Conservation (phyloP, 1,140 invertebrate genomes). For the Penaeus vannamei region DNA sequence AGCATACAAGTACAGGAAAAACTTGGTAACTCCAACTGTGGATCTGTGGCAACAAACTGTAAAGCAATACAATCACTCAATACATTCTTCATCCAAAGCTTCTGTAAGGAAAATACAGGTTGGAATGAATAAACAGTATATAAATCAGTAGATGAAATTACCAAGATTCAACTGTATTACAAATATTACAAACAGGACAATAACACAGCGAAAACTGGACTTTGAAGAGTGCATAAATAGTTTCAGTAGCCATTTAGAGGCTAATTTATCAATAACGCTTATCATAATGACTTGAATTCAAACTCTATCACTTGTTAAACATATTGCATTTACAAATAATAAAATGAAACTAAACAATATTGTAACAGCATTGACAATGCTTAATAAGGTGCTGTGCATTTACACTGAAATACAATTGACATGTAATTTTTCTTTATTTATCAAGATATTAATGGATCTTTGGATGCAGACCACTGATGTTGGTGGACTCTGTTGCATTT, state of each 20-base stretch:
- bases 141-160: conserved; percentile 43
- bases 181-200: conserved; percentile 53
- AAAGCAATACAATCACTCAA: no score
- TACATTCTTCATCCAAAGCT: no score
- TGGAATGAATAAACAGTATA: conserved; percentile 23
- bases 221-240: conserved; percentile 52
- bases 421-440: conserved; percentile 48
- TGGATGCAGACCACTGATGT: conserved; percentile 43
- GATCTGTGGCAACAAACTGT: neutral
- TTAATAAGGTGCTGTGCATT: conserved; percentile 51
- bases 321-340: conserved; percentile 45
- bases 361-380: conserved; percentile 51
- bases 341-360: conserved; percentile 48
- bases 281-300: conserved; percentile 43
- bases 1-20: conserved; percentile 51
- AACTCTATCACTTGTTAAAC: conserved; percentile 47
- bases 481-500: conserved; percentile 41
- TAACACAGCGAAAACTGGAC: conserved; percentile 49
- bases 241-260: conserved; percentile 51
- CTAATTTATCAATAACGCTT: conserved; percentile 45
- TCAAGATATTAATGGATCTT: conserved; percentile 40
- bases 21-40: conserved; percentile 54
- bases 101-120: neutral
- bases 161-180: conserved; percentile 54
- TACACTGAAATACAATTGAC: conserved; percentile 59